phyloP scores from a whole-genome alignment of 1,140 invertebrate genomes.

The Drosophila kurseongensis region DNA sequence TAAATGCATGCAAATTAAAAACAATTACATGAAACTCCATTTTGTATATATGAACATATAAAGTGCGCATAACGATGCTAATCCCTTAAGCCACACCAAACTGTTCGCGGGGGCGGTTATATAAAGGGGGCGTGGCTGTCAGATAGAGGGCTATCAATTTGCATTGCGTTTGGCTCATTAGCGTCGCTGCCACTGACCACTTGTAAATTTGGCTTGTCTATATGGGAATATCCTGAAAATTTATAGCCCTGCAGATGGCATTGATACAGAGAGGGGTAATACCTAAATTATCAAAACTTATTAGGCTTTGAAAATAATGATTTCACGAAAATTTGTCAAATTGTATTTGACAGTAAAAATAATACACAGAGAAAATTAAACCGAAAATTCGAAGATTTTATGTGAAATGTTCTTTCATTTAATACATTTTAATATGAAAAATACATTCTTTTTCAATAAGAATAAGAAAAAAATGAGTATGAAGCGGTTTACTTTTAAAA shows the following conservation, averaged over 20 bases:
- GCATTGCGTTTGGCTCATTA: conserved; percentile 78
- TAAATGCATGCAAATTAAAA: conserved; percentile 81
- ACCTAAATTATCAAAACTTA: too few relatives aligned
- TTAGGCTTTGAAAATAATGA: too few relatives aligned
- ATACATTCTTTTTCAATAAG: too few relatives aligned
- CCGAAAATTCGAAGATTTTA: too few relatives aligned
- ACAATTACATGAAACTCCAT: conserved; percentile 74
- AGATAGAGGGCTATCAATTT: conserved; percentile 71
- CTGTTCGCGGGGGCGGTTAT: not conserved
- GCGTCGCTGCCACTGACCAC: conserved; percentile 61
- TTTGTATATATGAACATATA: conserved; percentile 57
- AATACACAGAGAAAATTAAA: too few relatives aligned
- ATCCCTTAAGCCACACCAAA: conserved; percentile 72
- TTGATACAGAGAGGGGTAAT: conserved; percentile 23
- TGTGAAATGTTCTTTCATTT: too few relatives aligned
- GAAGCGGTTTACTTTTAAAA: too few relatives aligned
- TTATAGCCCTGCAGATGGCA: conserved; percentile 46
- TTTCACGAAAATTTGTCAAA: too few relatives aligned
- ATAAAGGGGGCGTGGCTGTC: conserved; percentile 2
- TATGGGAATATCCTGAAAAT: conserved; percentile 51
- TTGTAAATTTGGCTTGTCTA: conserved; percentile 53
- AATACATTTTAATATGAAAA: too few relatives aligned
- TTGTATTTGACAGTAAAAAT: too few relatives aligned
- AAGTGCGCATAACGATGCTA: conserved; percentile 78
- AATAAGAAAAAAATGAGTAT: too few relatives aligned